Evolutionary conservation across 2,888 invertebrate species (phyloP), one percentile per base, ranked within the genome.

Genomic region (Andrena chrysosceles): DNA sequence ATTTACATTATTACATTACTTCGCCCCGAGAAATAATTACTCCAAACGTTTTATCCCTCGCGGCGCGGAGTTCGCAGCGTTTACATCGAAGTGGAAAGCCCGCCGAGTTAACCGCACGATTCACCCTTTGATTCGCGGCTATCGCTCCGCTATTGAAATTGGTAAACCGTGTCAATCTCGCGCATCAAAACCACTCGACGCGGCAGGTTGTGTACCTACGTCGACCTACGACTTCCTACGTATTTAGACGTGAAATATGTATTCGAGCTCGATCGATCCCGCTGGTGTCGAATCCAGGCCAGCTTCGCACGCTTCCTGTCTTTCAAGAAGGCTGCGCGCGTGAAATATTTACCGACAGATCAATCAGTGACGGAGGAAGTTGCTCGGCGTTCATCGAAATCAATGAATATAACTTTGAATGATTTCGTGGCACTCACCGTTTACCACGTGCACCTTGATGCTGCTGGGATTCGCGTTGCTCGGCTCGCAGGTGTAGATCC

Each of bases 371-470:
- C 35, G 16, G 8, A 8, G n/a, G 10, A 7, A n/a, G 0, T 20
- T 20, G 33, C 7, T 49, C 20, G 29, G 52, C n/a, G 42, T 49
- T 7, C 48, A 0, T 13, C 35, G 33, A n/a, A 29, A 10, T n/a
- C 26, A 16, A 13, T 26, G 42, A 33, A 0, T 10, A 4, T 0
- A n/a, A n/a, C 8, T 23, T 33, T 7, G 10, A 35, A 72, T 23
- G 29, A 66, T 66, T 52, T 42, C 59, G 4, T 4, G 8, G 4
- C 56, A 90, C 95, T 95, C 93, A 98, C 98, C 98, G 93, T 97
- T 97, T 77, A 98, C 95, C 71, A 98, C 98, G 93, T 98, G 98
- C 76, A 98, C 97, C 85, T 97, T 96, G 68, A 97, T 97, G 63
- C 96, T 97, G 63, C 97, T 97, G 0, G 97, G 97, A 91, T 97